Evolutionary conservation across 1,140 invertebrate genomes (phyloP), one percentile per base, ranked within the genome.

Genomic region (Pararge aegeria): DNA sequence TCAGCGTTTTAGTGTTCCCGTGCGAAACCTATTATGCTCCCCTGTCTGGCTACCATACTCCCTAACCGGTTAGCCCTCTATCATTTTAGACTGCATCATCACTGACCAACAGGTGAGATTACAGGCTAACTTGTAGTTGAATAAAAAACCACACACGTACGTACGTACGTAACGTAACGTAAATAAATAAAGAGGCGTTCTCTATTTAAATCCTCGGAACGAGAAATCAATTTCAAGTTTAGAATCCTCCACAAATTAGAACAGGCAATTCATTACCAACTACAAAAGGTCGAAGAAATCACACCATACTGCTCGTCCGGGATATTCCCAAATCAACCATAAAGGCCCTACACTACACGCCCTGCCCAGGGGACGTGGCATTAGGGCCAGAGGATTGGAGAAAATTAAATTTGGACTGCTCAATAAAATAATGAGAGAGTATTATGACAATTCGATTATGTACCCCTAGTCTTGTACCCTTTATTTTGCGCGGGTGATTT

Each of bases 371-470:
- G 63, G 78, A 69, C 68, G 7, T 68, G 68, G 61, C 74, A 77
- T 80, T 80, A 80, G 61, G 68, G 61, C 74, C 73, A 78, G 78
- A 78, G 61, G 55, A 44, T 49, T 61, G 58, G 55, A 58, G 64
- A 73, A 56, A 78, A 76, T 80, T 74, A 75, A 80, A 77, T 78
- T 78, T 66, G 48, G 52, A 64, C 66, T 66, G 69, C 68, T 73
- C 75, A 78, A 78, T 78, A 78, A 78, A 76, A 78, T 78, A 78
- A 78, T 78, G 73, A 70, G 64, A 58, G 61, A 58, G 70, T 68
- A 74, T 78, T 76, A 76, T 78, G 67, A 75, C 68, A 72, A 78
- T 78, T 78, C 66, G 71, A 78, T 78, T 78, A 75, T 66, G 58
- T 51, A 61, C 60, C 68, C 68, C 66, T 20, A 1, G 13, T 20